Evolutionary conservation across 2,888 invertebrate species (phyloP), one percentile per base, ranked within the genome.

Genomic region (Dastarcus helophoroides): DNA sequence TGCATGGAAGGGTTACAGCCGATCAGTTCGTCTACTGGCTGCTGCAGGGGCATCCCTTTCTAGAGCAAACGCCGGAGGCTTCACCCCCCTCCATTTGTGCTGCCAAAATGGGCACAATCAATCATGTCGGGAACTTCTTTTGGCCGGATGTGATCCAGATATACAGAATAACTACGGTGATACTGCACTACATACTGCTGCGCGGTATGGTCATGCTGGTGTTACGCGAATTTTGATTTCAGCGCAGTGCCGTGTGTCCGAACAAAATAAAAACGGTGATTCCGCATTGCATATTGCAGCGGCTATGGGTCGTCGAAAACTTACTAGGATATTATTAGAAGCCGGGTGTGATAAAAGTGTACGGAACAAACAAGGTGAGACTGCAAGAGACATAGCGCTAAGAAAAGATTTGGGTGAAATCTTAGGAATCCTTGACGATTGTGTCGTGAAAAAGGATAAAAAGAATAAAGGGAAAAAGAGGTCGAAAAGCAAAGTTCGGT

Each of bases 51-150:
- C 76, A 10, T 65, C 72, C 35, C 57, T 78, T 37, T 68, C 72
- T 39, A 68, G 71, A 35, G 70, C 76, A 53, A 88, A 88, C 62
- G 73, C 80, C 46, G 88, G 85, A 27, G 93, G 93, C 4, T 91
- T 93, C 62, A 82, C 88, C 9, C 77, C 94, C n/a, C 71, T 95
- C 24, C 95, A 95, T 66, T 73, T 95, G 43, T 84, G 90, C 36
- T 89, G 90, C 48, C 94, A 95, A 68, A 91, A 90, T 62, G 94
- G 94, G 0, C 94, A 94, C 67, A 95, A 94, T 65, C 93, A 94
- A 66, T 82, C 86, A 44, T 85, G 88, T 49, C 63, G 93, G 31
- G 88, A 91, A 53, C 65, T 95, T 7, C 68, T 95, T 23, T 71
- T 91, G 46, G 83, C 86, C 5, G 88, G 85, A 0, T 85, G 86